A percentile compares a stretch with the other conserved stretches of the same genome.
phyloP scores from a whole-genome alignment of 2,113 vertebrate genomes.

The Nanger granti region DNA sequence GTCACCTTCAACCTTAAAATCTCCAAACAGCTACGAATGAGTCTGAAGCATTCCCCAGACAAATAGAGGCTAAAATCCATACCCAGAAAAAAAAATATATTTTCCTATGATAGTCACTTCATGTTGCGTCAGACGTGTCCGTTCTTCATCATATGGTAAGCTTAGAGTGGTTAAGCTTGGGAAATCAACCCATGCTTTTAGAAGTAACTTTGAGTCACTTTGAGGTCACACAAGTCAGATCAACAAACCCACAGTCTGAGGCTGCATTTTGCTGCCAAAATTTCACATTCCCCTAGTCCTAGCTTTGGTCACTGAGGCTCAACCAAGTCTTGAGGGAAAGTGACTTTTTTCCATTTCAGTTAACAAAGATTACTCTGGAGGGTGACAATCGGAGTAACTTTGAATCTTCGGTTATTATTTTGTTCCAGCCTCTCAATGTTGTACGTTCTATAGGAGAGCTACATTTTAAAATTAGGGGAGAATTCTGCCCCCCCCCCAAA shows the following conservation, averaged over 20 bases:
- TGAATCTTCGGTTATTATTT: not conserved
- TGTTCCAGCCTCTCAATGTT: not conserved
- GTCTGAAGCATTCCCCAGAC: constrained; percentile 47
- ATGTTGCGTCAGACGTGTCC: not conserved
- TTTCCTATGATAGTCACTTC: not conserved
- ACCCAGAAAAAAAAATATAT: not conserved
- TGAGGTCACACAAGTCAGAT: not conserved
- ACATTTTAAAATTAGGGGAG: not conserved
- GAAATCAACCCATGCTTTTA: constrained; percentile 10
- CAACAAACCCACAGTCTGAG: not conserved
- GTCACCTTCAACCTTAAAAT: constrained; percentile 41
- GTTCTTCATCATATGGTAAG: constrained; percentile 24
- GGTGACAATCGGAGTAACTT: not conserved
- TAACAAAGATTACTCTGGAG: not conserved
- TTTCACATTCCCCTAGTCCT: not conserved
- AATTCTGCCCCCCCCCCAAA: not conserved
- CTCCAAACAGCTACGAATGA: constrained; percentile 33
- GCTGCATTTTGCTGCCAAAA: not conserved
- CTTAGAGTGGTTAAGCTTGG: not conserved
- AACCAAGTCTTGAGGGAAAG: constrained; percentile 6
- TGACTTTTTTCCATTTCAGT: not conserved
- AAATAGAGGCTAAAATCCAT: constrained; percentile 11
- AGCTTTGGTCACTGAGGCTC: not conserved
- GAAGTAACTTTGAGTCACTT: constrained; percentile 4
- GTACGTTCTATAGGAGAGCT: not conserved